Percentiles rank a stretch among this genome's conserved stretches.
These are phyloP conservation scores for Rostratula benghalensis DNA, from an alignment of 2,113 vertebrate species.

Conservation along the genomic window DNA sequence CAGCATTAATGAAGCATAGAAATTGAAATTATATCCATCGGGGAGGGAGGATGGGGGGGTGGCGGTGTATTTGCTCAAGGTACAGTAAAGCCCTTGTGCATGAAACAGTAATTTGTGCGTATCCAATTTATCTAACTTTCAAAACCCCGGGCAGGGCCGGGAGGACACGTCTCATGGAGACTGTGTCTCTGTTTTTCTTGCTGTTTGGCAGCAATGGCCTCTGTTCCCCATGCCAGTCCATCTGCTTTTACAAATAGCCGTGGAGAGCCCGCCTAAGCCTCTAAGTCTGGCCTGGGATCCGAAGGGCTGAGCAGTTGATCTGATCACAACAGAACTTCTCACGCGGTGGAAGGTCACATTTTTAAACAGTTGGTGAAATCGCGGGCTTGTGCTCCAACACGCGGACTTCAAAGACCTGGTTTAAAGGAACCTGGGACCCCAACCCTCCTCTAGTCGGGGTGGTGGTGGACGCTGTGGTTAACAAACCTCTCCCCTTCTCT, in stretches of 20 bases:
- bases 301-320: background rate
- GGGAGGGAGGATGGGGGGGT: background rate
- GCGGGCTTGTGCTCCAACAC: background rate
- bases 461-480: background rate
- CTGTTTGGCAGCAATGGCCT: background rate
- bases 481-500: background rate
- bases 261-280: background rate
- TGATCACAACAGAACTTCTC: background rate
- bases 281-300: background rate
- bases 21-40: background rate
- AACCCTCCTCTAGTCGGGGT: no score
- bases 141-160: background rate
- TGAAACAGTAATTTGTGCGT: background rate
- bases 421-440: background rate
- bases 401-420: background rate
- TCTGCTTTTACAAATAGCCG: background rate
- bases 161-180: background rate
- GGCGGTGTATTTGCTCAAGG: background rate
- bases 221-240: background rate
- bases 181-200: background rate
- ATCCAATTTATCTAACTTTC: background rate
- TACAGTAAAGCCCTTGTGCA: background rate
- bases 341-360: fast-evolving
- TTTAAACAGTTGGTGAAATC: background rate
- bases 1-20: slow-evolving; percentile 6